phyloP scores from a whole-genome alignment of 2,888 invertebrate genomes.

The Cryptophagus acutangulus region DNA sequence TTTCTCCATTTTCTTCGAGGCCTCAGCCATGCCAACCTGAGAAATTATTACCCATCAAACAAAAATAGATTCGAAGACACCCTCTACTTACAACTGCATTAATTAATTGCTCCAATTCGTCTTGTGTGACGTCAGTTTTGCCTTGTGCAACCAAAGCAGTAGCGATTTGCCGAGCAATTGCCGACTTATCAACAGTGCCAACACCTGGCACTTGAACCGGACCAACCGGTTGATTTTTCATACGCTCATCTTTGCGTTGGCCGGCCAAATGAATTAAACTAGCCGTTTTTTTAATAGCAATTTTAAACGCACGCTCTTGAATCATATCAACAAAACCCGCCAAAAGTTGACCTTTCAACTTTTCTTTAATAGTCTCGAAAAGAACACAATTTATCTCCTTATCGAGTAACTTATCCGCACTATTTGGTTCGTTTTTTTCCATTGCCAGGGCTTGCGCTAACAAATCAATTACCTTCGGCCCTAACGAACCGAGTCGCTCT shows the following conservation, averaged over 20 bases:
- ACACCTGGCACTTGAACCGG: slow-evolving; percentile 62
- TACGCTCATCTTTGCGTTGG: slow-evolving; percentile 47
- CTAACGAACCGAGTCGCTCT: slow-evolving; percentile 77
- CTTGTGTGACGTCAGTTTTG: slow-evolving; percentile 73
- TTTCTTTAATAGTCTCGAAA: slow-evolving; percentile 81
- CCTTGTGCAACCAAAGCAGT: slow-evolving; percentile 74
- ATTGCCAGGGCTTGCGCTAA: slow-evolving; percentile 72
- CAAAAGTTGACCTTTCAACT: slow-evolving; percentile 56
- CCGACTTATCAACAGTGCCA: slow-evolving; percentile 70
- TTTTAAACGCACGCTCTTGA: slow-evolving; percentile 67
- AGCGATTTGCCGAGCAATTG: slow-evolving; percentile 77
- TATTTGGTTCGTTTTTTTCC: slow-evolving; percentile 68
- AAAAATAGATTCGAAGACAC: neutral
- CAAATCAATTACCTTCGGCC: slow-evolving; percentile 71
- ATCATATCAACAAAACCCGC: slow-evolving; percentile 49
- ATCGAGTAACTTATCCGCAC: slow-evolving; percentile 67
- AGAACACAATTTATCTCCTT: slow-evolving; percentile 70
- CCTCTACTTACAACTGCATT: slow-evolving; percentile 64
- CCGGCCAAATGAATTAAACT: slow-evolving; percentile 65
- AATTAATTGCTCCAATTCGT: slow-evolving; percentile 72
- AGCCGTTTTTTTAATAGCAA: slow-evolving; percentile 72
- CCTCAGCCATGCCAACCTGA: slow-evolving; percentile 62
- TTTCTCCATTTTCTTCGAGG: slow-evolving; percentile 51
- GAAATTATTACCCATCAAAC: slow-evolving; percentile 10
- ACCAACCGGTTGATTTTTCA: slow-evolving; percentile 40